A percentile compares a stretch with the other conserved stretches of the same genome.
These are phyloP conservation scores for Oceanites oceanicus DNA, from an alignment of 2,113 vertebrate species.

Conservation along the genomic window DNA sequence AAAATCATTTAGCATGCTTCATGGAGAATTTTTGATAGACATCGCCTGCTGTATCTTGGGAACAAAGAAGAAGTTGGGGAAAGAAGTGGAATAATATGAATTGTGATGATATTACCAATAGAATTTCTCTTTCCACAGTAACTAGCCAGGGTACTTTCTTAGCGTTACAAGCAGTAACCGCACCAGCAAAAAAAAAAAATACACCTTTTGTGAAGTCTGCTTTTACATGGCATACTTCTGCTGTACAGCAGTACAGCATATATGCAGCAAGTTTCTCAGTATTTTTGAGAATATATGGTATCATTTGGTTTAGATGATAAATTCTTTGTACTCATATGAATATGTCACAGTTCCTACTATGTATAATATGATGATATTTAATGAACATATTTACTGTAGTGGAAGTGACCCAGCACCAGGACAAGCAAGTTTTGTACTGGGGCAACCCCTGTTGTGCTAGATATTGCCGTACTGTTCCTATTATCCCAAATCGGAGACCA, in stretches of 20 bases:
- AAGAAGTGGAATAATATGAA: neutral
- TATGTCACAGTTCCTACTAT: neutral
- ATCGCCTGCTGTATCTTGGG: neutral
- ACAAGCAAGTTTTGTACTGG: neutral
- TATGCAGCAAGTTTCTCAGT: neutral
- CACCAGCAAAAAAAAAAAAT: neutral
- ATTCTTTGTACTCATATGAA: neutral
- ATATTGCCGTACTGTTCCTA: neutral
- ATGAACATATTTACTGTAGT: neutral
- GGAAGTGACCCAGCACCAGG: neutral
- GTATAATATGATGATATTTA: neutral
- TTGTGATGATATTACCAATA: neutral
- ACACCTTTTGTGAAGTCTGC: neutral
- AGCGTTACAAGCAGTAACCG: neutral
- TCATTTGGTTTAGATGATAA: neutral
- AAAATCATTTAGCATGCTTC: neutral
- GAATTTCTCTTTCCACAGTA: neutral
- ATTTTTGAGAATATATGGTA: neutral
- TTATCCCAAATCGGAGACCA: neutral
- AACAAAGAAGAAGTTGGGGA: neutral
- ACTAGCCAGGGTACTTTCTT: neutral
- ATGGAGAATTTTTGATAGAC: neutral
- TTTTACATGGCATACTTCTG: neutral
- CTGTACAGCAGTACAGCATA: neutral
- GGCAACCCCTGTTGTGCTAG: too few species aligned